A percentile compares a stretch with the other conserved stretches of the same genome.
Evolutionary conservation across 2,797 vertebrate genomes (phyloP).

Genomic region (Sebastes wilsoni): DNA sequence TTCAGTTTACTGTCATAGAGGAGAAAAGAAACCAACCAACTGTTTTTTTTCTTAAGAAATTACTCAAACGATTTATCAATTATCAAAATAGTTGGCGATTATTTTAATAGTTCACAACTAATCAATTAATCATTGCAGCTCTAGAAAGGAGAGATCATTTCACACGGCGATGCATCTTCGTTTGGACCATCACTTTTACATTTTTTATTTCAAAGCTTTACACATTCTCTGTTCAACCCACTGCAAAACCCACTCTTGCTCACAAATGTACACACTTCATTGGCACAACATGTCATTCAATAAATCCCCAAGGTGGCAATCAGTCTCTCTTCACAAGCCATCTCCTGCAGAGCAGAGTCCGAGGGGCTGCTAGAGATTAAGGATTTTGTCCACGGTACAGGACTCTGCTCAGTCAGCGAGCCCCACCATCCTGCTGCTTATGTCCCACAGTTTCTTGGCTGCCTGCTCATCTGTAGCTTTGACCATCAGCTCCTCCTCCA

Average conservation of each 20-base stretch:
- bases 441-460: conserved; percentile 91
- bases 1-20: too few relatives aligned
- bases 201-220: conserved; percentile 15
- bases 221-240: conserved; percentile 18
- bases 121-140: background rate
- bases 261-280: conserved; percentile 24
- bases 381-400: conserved; percentile 15
- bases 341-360: background rate
- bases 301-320: background rate
- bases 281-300: conserved; percentile 30
- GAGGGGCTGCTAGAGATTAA: conserved; percentile 4
- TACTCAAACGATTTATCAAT: too few relatives aligned
- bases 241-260: background rate
- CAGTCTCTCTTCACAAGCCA: conserved; percentile 5
- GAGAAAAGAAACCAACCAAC: too few relatives aligned
- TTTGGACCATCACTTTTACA: background rate
- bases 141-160: background rate
- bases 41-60: too few relatives aligned
- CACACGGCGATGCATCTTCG: background rate
- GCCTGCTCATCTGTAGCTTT: conserved; percentile 88
- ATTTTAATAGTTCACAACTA: too few relatives aligned
- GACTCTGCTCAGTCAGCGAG: conserved; percentile 78
- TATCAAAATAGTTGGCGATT: too few relatives aligned
- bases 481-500: conserved; percentile 88
- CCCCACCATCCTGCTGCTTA: conserved; percentile 92